Evolutionary conservation across 1,140 invertebrate genomes (phyloP).

Genomic region (Drosophila setifemur): DNA sequence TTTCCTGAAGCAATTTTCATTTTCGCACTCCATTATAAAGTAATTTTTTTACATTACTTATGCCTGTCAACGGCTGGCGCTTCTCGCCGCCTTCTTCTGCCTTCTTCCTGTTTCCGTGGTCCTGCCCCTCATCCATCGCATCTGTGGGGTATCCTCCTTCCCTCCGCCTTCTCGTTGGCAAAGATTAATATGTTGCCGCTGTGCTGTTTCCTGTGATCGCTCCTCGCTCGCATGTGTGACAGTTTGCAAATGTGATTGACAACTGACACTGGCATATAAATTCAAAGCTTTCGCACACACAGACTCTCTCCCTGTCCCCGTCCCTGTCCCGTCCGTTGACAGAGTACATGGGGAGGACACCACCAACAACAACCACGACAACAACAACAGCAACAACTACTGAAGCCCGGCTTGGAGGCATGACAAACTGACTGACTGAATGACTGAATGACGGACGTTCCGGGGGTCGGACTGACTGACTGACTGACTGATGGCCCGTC

Average conservation of each 20-base stretch:
- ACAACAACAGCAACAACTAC: constrained; percentile 14
- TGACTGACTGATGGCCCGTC: constrained; percentile 49
- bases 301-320: constrained; percentile 10
- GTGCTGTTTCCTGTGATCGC: constrained; percentile 49
- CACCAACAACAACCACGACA: not conserved
- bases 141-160: constrained; percentile 25
- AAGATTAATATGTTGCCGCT: constrained; percentile 79
- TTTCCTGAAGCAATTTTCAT: constrained; percentile 67
- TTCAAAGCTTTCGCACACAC: constrained; percentile 67
- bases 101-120: constrained; percentile 70
- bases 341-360: constrained; percentile 33
- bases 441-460: constrained; percentile 29
- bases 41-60: constrained; percentile 81
- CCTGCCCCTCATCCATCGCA: not conserved
- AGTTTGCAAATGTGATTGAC: constrained; percentile 81
- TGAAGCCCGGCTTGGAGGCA: constrained; percentile 33
- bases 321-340: constrained; percentile 38
- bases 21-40: constrained; percentile 81
- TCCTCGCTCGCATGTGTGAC: constrained; percentile 65
- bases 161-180: constrained; percentile 63
- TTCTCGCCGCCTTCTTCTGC: constrained; percentile 48
- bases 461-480: not conserved
- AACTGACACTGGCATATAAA: constrained; percentile 80
- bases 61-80: constrained; percentile 71
- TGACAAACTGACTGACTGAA: constrained; percentile 52